Conservation (phyloP, 2,888 invertebrate species). For the Drosophila formosana region DNA sequence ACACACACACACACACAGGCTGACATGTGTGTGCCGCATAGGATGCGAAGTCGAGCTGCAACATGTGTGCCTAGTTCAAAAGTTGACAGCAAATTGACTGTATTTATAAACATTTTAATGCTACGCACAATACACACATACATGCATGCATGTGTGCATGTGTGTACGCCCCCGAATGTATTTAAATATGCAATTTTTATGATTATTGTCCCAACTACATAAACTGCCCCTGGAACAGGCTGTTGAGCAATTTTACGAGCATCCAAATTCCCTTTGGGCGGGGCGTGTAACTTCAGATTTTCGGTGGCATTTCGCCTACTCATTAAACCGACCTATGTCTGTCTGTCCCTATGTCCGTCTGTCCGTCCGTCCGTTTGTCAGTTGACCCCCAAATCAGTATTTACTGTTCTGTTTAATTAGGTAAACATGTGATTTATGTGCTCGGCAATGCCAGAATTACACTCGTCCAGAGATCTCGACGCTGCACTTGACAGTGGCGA, state of each 20-base stretch:
- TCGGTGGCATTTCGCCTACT: slow-evolving; percentile 59
- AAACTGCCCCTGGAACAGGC: slow-evolving; percentile 21
- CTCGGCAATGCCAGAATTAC: slow-evolving; percentile 18
- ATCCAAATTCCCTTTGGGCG: slow-evolving; percentile 28
- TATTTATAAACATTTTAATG: slow-evolving; percentile 76
- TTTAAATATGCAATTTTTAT: slow-evolving; percentile 71
- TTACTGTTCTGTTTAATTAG: slow-evolving; percentile 65
- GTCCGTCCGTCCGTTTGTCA: not conserved
- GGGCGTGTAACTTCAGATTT: slow-evolving; percentile 36
- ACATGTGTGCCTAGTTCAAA: slow-evolving; percentile 78
- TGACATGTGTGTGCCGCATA: slow-evolving; percentile 12
- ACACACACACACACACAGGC: not conserved
- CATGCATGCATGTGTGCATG: slow-evolving; percentile 9
- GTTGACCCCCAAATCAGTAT: slow-evolving; percentile 47
- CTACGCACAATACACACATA: slow-evolving; percentile 22
- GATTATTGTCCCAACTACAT: slow-evolving; percentile 45
- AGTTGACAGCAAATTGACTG: slow-evolving; percentile 79
- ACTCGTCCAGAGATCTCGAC: slow-evolving; percentile 5
- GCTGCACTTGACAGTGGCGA: not conserved
- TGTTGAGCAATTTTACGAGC: slow-evolving; percentile 52
- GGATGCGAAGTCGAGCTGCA: slow-evolving; percentile 41
- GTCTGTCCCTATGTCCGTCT: not conserved
- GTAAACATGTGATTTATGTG: slow-evolving; percentile 65
- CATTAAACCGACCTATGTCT: slow-evolving; percentile 22
- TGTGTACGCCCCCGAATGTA: slow-evolving; percentile 58